phyloP scores from a whole-genome alignment of 2,888 invertebrate genomes.

The Stenurella melanura region DNA sequence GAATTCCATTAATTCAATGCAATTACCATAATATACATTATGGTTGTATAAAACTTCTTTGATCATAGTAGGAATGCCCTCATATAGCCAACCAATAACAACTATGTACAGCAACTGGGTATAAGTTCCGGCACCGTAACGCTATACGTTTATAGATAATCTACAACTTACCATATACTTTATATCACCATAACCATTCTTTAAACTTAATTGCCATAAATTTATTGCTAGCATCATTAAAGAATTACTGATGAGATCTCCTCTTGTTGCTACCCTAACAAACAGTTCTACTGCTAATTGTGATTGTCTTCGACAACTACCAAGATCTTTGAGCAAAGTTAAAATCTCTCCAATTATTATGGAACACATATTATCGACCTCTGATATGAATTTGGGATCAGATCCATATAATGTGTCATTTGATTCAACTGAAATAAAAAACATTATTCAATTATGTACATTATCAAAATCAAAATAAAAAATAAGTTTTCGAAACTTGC shows the following conservation, averaged over 20 bases:
- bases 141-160: too few relatives aligned
- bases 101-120: too few relatives aligned
- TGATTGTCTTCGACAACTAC: slow-evolving; percentile 80
- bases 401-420: slow-evolving; percentile 94
- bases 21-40: too few relatives aligned
- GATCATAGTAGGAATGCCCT: too few relatives aligned
- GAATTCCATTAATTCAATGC: too few relatives aligned
- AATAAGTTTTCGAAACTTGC: not conserved
- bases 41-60: too few relatives aligned
- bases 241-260: slow-evolving; percentile 74
- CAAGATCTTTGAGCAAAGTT: slow-evolving; percentile 79
- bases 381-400: slow-evolving; percentile 88
- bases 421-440: slow-evolving; percentile 84
- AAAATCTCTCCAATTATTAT: slow-evolving; percentile 87
- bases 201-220: slow-evolving; percentile 87
- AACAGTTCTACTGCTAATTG: slow-evolving; percentile 85
- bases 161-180: slow-evolving; percentile 67
- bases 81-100: too few relatives aligned
- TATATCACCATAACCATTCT: slow-evolving; percentile 73
- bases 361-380: slow-evolving; percentile 85
- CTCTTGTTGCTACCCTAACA: slow-evolving; percentile 79
- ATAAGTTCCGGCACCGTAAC: too few relatives aligned
- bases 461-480: not conserved
- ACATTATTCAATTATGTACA: too few relatives aligned
- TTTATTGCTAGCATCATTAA: slow-evolving; percentile 82